Percentiles rank a stretch among this genome's conserved stretches.
Conservation (phyloP, 2,113 vertebrate genomes). For the Thamnophis sirtalis region DNA sequence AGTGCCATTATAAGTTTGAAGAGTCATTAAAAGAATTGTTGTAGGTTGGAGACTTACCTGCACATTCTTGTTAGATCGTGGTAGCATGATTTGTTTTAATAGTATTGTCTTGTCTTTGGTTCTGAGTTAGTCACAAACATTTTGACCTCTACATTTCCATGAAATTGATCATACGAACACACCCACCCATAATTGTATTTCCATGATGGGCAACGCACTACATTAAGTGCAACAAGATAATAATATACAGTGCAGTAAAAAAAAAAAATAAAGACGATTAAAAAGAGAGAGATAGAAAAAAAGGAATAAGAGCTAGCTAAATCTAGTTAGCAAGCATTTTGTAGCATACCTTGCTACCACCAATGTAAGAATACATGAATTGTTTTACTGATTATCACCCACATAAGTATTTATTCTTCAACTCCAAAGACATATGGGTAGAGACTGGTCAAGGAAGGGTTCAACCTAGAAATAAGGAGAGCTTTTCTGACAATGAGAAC, state of each 20-base stretch:
- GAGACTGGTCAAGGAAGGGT: too few species aligned
- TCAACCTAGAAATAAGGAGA: too few species aligned
- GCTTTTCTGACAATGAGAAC: too few species aligned
- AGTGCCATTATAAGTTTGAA: not conserved
- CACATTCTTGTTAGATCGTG: not conserved
- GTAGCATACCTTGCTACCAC: not conserved
- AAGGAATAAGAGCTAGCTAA: not conserved
- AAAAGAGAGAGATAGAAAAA: not conserved
- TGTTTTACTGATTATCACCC: not conserved
- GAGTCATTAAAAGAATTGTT: not conserved
- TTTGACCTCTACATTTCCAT: conserved; percentile 41
- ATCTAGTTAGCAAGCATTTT: not conserved
- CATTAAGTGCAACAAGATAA: not conserved
- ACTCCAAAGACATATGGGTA: not conserved
- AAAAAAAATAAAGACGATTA: not conserved
- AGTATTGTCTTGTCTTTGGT: conserved; percentile 30
- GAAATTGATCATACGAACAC: conserved; percentile 18
- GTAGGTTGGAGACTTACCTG: not conserved
- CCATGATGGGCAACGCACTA: not conserved
- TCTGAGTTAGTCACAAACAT: conserved; percentile 39
- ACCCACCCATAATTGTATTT: not conserved
- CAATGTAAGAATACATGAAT: not conserved
- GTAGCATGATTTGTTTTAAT: conserved; percentile 32
- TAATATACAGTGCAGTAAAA: not conserved
- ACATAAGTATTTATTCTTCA: not conserved